phyloP scores from a whole-genome alignment of 2,888 invertebrate species.

The Biston betularia region DNA sequence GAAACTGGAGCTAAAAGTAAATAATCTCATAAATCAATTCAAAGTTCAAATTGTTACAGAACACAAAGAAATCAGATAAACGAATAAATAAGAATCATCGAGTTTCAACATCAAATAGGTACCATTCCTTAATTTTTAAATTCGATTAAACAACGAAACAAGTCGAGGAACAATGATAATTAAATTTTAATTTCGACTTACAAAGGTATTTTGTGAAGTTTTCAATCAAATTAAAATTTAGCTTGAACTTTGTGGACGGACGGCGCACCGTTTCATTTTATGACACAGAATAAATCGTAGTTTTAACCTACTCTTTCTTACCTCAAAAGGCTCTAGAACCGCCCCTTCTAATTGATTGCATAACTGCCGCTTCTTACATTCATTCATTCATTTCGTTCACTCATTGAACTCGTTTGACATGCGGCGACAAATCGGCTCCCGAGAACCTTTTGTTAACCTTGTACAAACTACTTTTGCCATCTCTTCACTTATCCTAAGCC shows the following conservation, averaged over 20 bases:
- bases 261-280: conserved; percentile 30
- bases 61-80: conserved; percentile 13
- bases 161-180: conserved; percentile 32
- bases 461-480: conserved; percentile 16
- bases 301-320: conserved; percentile 21
- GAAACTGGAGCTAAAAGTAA: background rate
- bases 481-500: background rate
- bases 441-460: conserved; percentile 53
- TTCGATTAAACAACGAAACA: conserved; percentile 27
- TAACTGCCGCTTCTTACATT: conserved; percentile 67
- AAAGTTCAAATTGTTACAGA: background rate
- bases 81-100: conserved; percentile 23
- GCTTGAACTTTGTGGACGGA: conserved; percentile 52
- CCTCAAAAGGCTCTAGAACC: conserved; percentile 59
- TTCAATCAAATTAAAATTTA: conserved; percentile 41
- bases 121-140: conserved; percentile 17
- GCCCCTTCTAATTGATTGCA: conserved; percentile 82
- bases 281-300: background rate
- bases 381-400: conserved; percentile 57
- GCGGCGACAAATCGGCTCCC: conserved; percentile 78
- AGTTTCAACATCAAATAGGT: conserved; percentile 14
- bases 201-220: conserved; percentile 39
- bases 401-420: conserved; percentile 71
- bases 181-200: conserved; percentile 32
- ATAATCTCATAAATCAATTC: background rate